Evolutionary conservation across 2,888 invertebrate species (phyloP).

Genomic region (Catocala nupta): DNA sequence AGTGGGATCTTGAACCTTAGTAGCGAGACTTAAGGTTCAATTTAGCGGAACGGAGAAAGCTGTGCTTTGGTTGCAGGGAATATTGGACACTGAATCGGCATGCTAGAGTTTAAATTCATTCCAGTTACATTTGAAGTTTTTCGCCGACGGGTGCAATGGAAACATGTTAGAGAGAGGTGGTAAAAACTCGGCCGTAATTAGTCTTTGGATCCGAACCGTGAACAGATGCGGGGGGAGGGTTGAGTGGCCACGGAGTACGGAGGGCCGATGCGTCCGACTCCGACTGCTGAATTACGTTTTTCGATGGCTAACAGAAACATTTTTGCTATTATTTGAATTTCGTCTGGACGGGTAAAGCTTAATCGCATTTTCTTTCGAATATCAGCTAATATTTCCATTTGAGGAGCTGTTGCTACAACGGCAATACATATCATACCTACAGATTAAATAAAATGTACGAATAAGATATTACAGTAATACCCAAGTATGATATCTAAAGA

Average conservation of each 20-base stretch:
- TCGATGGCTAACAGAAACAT: conserved; percentile 50
- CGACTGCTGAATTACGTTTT: conserved; percentile 56
- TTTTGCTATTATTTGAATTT: conserved; percentile 48
- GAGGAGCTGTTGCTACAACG: background rate
- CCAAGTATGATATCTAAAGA: background rate
- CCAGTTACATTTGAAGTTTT: conserved; percentile 61
- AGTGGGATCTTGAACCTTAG: conserved; percentile 63
- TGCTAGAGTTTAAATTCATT: conserved; percentile 63
- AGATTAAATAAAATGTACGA: background rate
- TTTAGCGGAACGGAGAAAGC: conserved; percentile 52
- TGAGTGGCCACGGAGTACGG: conserved; percentile 50
- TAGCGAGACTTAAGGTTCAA: conserved; percentile 61
- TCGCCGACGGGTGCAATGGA: conserved; percentile 63
- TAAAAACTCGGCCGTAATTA: conserved; percentile 81
- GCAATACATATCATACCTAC: background rate
- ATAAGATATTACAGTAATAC: background rate
- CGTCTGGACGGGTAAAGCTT: conserved; percentile 21
- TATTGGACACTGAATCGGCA: conserved; percentile 64
- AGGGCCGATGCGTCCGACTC: conserved; percentile 61
- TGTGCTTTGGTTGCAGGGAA: conserved; percentile 50
- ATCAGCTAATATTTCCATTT: conserved; percentile 1
- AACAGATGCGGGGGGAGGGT: conserved; percentile 67
- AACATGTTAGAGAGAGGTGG: conserved; percentile 71
- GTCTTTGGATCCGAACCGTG: conserved; percentile 77
- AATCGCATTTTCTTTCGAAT: conserved; percentile 9